Evolutionary conservation across 2,888 invertebrate species (phyloP).

Genomic region (Amphimallon solstitiale): DNA sequence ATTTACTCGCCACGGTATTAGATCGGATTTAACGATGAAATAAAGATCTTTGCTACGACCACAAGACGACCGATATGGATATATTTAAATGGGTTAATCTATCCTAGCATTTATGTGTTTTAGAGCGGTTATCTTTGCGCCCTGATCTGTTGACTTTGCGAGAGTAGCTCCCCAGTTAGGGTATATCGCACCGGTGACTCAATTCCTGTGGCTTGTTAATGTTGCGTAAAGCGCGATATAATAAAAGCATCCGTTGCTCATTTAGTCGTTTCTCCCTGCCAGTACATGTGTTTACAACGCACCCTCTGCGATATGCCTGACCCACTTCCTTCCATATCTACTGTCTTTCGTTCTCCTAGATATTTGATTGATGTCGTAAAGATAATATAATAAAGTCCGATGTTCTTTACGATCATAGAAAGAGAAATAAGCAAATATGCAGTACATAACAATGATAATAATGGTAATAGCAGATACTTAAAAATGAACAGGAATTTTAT

Average conservation of each 20-base stretch:
- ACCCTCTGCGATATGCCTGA: background rate
- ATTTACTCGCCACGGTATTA: background rate
- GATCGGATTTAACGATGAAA: too few species aligned
- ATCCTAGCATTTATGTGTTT: constrained; percentile 29
- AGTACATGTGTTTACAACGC: background rate
- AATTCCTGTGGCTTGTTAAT: constrained; percentile 24
- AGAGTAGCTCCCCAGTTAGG: constrained; percentile 2
- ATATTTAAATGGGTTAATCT: constrained; percentile 25
- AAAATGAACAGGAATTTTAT: background rate
- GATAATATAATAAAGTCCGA: background rate
- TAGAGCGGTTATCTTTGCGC: constrained; percentile 15
- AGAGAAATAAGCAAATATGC: background rate
- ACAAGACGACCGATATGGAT: constrained; percentile 10
- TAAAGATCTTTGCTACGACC: background rate
- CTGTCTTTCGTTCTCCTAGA: background rate
- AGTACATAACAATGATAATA: background rate
- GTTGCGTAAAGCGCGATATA: constrained; percentile 31
- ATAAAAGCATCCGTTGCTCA: constrained; percentile 20
- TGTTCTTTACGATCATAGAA: background rate
- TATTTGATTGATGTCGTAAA: constrained; percentile 21
- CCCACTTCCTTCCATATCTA: constrained; percentile 6
- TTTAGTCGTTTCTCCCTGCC: background rate
- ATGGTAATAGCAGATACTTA: background rate
- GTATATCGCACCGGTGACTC: constrained; percentile 3
- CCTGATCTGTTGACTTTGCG: constrained; percentile 15